Conservation (phyloP, 2,113 vertebrate species). For the Pterocles burchelli region DNA sequence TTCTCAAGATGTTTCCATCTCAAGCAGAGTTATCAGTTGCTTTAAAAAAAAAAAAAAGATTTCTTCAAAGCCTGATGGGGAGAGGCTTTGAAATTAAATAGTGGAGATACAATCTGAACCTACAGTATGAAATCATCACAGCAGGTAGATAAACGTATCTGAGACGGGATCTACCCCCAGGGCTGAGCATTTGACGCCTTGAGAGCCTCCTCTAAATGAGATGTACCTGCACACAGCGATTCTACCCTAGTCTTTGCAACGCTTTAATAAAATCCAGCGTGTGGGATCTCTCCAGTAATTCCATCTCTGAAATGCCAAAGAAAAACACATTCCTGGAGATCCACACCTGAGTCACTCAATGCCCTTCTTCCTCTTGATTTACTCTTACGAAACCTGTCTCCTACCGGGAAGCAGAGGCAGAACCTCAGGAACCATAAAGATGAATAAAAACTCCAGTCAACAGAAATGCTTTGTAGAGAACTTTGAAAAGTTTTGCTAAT, state of each 20-base stretch:
- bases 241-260: neutral
- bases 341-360: neutral
- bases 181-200: conserved; percentile 48
- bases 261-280: neutral
- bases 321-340: conserved; percentile 19
- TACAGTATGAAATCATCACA: conserved; percentile 64
- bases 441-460: neutral
- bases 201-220: neutral
- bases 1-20: neutral
- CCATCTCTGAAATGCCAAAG: neutral
- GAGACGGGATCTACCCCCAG: conserved; percentile 21
- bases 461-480: neutral
- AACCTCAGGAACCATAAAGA: neutral
- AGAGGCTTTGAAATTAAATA: conserved; percentile 61
- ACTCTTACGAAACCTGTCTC: neutral
- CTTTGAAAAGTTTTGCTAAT: neutral
- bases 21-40: neutral
- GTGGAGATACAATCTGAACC: conserved; percentile 52
- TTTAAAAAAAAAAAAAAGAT: neutral
- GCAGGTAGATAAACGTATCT: conserved; percentile 36
- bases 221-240: neutral
- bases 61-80: conserved; percentile 55
- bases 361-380: neutral
- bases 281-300: neutral
- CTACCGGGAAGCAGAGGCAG: neutral